These are phyloP conservation scores for Labia minor DNA, from an alignment of 2,888 invertebrate species.

Conservation along the genomic window DNA sequence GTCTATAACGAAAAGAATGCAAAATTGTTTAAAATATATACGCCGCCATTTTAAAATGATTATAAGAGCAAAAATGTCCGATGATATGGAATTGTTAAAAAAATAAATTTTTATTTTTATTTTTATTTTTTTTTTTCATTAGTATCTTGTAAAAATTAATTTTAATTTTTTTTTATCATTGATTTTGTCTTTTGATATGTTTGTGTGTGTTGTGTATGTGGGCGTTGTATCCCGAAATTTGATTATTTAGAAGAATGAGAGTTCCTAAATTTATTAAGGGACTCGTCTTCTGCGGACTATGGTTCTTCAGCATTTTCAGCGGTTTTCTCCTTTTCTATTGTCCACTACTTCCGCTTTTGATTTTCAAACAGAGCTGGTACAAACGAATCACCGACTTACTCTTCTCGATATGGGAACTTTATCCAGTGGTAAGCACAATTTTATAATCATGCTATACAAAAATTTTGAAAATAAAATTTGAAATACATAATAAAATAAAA, in stretches of 20 bases:
- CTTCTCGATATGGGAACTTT: conserved; percentile 70
- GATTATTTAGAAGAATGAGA: conserved; percentile 24
- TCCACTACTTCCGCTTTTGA: conserved; percentile 57
- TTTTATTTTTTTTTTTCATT: too few relatives aligned
- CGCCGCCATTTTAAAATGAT: background rate
- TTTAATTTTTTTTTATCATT: background rate
- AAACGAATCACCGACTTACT: conserved; percentile 57
- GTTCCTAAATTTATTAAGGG: conserved; percentile 37
- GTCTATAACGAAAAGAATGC: background rate
- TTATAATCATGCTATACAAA: too few relatives aligned
- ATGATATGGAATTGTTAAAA: background rate
- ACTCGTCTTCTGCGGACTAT: conserved; percentile 37
- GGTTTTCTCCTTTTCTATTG: conserved; percentile 48
- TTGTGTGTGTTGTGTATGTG: too few relatives aligned
- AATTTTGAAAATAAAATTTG: background rate
- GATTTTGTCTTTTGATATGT: too few relatives aligned
- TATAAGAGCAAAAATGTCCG: background rate
- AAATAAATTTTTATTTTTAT: background rate
- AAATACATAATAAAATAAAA: too few relatives aligned
- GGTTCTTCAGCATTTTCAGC: conserved; percentile 42
- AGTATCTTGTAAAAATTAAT: background rate
- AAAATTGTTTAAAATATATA: conserved; percentile 1
- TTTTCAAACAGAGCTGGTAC: conserved; percentile 56
- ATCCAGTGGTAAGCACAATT: conserved; percentile 60
- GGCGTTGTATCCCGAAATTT: background rate